A percentile compares a stretch with the other conserved stretches of the same genome.
These are phyloP conservation scores for Ephydatia muelleri DNA, from an alignment of 37 sponge, comb jelly and placozoan species.

Conservation along the genomic window DNA sequence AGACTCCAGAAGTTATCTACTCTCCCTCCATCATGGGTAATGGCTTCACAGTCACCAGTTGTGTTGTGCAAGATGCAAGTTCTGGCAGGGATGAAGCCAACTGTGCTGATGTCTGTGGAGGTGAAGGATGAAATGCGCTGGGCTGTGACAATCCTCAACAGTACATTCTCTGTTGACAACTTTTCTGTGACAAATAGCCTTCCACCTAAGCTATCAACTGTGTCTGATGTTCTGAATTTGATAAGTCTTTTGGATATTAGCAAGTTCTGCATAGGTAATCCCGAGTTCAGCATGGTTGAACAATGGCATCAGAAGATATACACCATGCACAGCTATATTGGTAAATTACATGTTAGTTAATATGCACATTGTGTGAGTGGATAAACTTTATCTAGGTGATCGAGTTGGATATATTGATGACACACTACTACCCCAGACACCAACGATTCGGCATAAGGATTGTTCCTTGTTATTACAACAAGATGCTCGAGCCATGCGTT, in stretches of 20 bases:
- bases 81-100: neutral
- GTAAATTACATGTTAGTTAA: neutral
- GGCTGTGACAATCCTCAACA: slow-evolving; percentile 1
- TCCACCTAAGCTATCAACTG: neutral
- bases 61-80: slow-evolving; percentile 1
- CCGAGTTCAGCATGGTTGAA: neutral
- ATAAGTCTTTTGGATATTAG: neutral
- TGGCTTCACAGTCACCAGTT: slow-evolving; percentile 1
- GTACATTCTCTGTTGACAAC: neutral
- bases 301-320: neutral
- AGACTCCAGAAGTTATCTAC: slow-evolving; percentile 1
- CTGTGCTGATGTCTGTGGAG: slow-evolving; percentile 1
- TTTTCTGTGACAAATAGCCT: neutral
- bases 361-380: neutral
- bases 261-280: neutral
- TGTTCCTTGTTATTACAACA: no score
- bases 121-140: neutral
- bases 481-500: no score
- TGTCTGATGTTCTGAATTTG: slow-evolving; percentile 1
- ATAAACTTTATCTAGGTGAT: neutral
- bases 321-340: neutral
- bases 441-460: no score
- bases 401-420: no score
- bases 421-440: no score
- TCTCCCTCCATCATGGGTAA: slow-evolving; percentile 1